Evolutionary conservation across 2,797 vertebrate species (phyloP).

Genomic region (Amazonetta brasiliensis): DNA sequence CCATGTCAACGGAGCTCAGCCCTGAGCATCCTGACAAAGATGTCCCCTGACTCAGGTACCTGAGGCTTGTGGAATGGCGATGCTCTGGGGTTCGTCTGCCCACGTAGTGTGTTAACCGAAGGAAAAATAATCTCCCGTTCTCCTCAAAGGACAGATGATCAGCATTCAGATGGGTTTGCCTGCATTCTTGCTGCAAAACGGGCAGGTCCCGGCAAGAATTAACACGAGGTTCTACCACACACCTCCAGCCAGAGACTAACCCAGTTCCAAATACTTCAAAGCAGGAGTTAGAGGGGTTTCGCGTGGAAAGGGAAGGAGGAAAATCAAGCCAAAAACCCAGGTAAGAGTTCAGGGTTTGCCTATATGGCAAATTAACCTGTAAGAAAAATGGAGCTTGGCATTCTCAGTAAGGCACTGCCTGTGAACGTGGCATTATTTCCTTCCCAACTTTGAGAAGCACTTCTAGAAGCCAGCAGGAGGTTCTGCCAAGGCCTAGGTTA

Average conservation of each 20-base stretch:
- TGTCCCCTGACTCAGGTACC: not conserved
- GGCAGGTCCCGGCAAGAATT: constrained; percentile 73
- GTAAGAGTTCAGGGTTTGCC: constrained; percentile 56
- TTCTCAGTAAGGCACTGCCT: not conserved
- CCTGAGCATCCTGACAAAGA: not conserved
- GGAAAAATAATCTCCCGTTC: constrained; percentile 22
- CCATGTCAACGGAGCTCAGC: not conserved
- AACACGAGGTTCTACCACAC: constrained; percentile 69
- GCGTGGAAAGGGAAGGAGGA: constrained; percentile 41
- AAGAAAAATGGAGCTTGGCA: not conserved
- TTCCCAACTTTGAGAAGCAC: not conserved
- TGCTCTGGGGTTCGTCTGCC: not conserved
- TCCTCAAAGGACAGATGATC: constrained; percentile 37
- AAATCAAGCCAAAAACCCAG: constrained; percentile 61
- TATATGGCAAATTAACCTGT: constrained; percentile 6
- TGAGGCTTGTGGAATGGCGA: not conserved
- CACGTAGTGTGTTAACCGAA: not conserved
- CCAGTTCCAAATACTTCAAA: constrained; percentile 70
- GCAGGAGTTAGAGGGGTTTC: constrained; percentile 45
- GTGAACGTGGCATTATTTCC: not conserved
- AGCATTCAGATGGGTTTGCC: constrained; percentile 46
- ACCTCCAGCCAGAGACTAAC: constrained; percentile 69
- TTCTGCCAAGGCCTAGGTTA: not conserved
- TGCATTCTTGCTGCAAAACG: constrained; percentile 73
- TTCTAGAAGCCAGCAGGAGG: not conserved